Percentiles rank a stretch among this genome's conserved stretches.
These are phyloP conservation scores for Lutraria rhynchaena DNA, from an alignment of 1,140 invertebrate species.

Conservation along the genomic window DNA sequence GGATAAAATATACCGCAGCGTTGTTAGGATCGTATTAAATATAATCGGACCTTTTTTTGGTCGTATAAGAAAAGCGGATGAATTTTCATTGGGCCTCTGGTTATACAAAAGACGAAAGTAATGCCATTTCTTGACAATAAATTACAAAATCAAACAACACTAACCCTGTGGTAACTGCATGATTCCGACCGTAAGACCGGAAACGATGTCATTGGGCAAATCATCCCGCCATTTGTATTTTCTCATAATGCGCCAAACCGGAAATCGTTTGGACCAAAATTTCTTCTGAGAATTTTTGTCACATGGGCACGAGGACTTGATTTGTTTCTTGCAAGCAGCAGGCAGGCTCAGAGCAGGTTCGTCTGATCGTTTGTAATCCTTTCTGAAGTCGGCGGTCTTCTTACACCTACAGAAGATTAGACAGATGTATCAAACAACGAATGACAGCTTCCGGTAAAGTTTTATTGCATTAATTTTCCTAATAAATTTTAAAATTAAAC, in stretches of 20 bases:
- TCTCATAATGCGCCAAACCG: conserved; percentile 68
- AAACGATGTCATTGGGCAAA: conserved; percentile 68
- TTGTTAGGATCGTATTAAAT: too few species aligned
- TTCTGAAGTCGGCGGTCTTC: conserved; percentile 48
- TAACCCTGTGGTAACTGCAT: conserved; percentile 76
- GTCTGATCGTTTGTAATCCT: conserved; percentile 48
- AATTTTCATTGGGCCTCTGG: too few species aligned
- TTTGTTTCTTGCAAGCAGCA: conserved; percentile 4
- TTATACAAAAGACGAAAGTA: too few species aligned
- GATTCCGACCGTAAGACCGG: conserved; percentile 75
- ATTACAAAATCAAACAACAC: too few species aligned
- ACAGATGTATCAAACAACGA: too few species aligned
- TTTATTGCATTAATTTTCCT: too few species aligned
- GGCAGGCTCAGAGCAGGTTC: conserved; percentile 13
- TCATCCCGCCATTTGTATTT: conserved; percentile 68
- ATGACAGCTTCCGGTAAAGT: too few species aligned
- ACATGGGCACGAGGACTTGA: conserved; percentile 21
- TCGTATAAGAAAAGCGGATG: too few species aligned
- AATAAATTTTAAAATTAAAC: too few species aligned
- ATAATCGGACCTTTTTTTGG: too few species aligned
- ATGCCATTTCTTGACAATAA: too few species aligned
- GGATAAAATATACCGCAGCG: too few species aligned
- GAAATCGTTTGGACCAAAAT: conserved; percentile 62
- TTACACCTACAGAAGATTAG: conserved; percentile 19
- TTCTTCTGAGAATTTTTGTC: conserved; percentile 50